phyloP scores from a whole-genome alignment of 2,888 invertebrate genomes.

The Protodeltote pygarga region DNA sequence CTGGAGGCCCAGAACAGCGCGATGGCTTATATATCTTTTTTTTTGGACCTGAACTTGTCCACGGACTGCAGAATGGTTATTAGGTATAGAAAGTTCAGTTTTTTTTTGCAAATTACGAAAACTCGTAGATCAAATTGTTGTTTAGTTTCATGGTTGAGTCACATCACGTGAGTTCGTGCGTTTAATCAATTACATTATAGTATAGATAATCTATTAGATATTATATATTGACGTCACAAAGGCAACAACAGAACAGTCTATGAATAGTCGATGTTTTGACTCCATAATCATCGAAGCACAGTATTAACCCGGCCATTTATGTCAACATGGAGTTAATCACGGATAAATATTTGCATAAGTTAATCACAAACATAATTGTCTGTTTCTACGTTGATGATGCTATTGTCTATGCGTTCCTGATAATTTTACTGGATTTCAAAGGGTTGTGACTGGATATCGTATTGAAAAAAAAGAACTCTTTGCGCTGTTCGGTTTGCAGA shows the following conservation, averaged over 20 bases:
- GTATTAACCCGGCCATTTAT: constrained; percentile 56
- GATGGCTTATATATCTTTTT: too few relatives aligned
- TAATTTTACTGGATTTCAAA: constrained; percentile 15
- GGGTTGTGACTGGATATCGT: background rate
- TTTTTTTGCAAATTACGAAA: too few relatives aligned
- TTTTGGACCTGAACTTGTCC: too few relatives aligned
- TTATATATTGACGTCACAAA: constrained; percentile 15
- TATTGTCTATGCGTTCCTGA: constrained; percentile 48
- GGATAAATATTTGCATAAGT: constrained; percentile 72
- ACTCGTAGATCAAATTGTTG: too few relatives aligned
- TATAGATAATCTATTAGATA: background rate
- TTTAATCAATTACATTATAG: constrained; percentile 17
- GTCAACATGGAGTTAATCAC: constrained; percentile 66
- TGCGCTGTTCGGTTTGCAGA: too few relatives aligned
- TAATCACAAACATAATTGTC: constrained; percentile 68
- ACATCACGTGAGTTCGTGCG: too few relatives aligned
- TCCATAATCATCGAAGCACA: constrained; percentile 38
- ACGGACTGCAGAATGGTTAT: too few relatives aligned
- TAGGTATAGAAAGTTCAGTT: too few relatives aligned
- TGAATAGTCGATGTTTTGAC: constrained; percentile 49
- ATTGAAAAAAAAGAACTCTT: too few relatives aligned
- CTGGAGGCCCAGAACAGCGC: too few relatives aligned
- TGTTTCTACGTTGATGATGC: constrained; percentile 47
- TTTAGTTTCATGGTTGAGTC: too few relatives aligned
- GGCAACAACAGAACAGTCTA: constrained; percentile 28